Evolutionary conservation across 2,888 invertebrate species (phyloP), one percentile per base, ranked within the genome.

Genomic region (Siphlonurus alternatus): DNA sequence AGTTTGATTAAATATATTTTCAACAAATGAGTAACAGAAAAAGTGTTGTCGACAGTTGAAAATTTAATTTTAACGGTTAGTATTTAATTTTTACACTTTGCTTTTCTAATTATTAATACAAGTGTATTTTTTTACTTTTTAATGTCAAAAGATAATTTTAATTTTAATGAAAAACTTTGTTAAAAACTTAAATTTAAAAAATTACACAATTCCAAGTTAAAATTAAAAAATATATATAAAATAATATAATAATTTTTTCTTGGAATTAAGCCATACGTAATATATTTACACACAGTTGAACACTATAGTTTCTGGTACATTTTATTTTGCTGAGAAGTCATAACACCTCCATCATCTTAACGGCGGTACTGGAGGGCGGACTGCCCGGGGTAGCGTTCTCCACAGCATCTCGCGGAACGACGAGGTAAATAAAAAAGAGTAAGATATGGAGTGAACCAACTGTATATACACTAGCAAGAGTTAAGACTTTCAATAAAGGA

Each of bases 381-480:
- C 38, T 38, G 38, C 15, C 38, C 38, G 7, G 38, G 7, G 38
- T 38, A 10, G 15, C 38, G 38, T 38, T 38, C 15, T 38, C 38
- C 38, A 15, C 5, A 5, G 38, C 38, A 15, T 38, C 7, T 38
- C 15, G 38, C 5, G 38, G 15, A 15, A 38, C 7, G 15, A 15
- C 5, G 38, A 38, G 38, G 38, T 38, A 63, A 63, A 54, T 54
- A 63, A 63, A 54, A 54, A 63, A 54, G 63, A 54, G 54, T 23
- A 63, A 63, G 63, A 63, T 22, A 53, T 23, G 56, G 54, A 63
- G 54, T 62, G 62, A 62, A 25, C 61, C 25, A 25, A 56, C 25
- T n/a, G 24, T 56, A 66, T 51, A 51, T 61, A 60, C n/a, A n/a
- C n/a, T n/a, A n/a, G n/a, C 24, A 64, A 38, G 56, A 56, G 22